A percentile compares a stretch with the other conserved stretches of the same genome.
phyloP scores from a whole-genome alignment of 2,113 vertebrate genomes.

The Fregata magnificens region DNA sequence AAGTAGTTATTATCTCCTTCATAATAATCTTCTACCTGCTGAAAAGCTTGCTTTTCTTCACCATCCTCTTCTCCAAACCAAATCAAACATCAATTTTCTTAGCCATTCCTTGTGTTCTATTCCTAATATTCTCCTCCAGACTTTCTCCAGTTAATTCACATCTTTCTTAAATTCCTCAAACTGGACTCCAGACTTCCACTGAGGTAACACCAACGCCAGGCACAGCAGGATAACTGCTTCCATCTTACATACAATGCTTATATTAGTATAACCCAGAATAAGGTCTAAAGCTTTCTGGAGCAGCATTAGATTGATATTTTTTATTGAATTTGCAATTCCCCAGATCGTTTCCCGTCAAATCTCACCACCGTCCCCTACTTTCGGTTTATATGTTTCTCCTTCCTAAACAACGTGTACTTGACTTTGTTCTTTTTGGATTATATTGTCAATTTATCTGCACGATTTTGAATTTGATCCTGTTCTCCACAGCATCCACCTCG shows the following conservation, averaged over 20 bases:
- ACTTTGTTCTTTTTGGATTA: background rate
- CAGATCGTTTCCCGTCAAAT: background rate
- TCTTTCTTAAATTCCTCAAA: background rate
- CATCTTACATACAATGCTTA: background rate
- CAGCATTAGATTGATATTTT: background rate
- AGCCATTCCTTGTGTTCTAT: background rate
- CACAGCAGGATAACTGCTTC: background rate
- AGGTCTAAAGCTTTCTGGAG: background rate
- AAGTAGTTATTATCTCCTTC: background rate
- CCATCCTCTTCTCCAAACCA: background rate
- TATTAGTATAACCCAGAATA: background rate
- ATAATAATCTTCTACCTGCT: background rate
- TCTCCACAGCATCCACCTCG: background rate
- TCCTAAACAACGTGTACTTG: fast-evolving
- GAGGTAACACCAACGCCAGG: background rate
- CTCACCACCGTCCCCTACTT: background rate
- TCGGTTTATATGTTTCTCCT: background rate
- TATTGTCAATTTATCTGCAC: background rate
- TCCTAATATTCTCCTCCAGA: background rate
- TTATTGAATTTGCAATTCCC: background rate
- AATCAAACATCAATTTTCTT: background rate
- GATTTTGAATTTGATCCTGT: background rate
- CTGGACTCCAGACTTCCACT: background rate
- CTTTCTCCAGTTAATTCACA: background rate
- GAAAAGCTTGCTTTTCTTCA: background rate